A percentile compares a stretch with the other conserved stretches of the same genome.
Conservation (phyloP, 1,140 invertebrate genomes). For the Drosophila nannoptera region DNA sequence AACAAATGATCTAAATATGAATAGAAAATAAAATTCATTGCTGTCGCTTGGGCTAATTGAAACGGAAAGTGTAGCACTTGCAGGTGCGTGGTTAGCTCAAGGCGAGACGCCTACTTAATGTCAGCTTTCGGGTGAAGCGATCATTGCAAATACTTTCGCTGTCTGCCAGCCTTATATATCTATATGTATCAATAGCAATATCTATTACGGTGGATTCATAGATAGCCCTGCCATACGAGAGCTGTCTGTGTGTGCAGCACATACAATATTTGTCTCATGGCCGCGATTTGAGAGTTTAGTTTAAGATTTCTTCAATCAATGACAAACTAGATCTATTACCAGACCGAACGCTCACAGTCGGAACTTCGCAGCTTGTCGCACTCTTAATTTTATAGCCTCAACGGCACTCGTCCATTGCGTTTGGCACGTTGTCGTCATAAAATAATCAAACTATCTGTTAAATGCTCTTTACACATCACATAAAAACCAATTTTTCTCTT, state of each 20-base stretch:
- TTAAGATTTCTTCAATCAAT: constrained; percentile 15
- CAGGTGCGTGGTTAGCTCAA: constrained; percentile 37
- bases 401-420: constrained; percentile 40
- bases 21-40: constrained; percentile 1
- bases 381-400: constrained; percentile 1
- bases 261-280: constrained; percentile 38
- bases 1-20: not conserved
- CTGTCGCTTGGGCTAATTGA: constrained; percentile 38
- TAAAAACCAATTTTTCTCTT: constrained; percentile 25
- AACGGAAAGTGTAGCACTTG: constrained; percentile 45
- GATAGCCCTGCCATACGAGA: too few relatives aligned
- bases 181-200: not conserved
- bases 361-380: constrained; percentile 2
- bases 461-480: constrained; percentile 65
- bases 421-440: constrained; percentile 68
- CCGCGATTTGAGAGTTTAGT: constrained; percentile 2
- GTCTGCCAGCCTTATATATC: not conserved
- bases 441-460: constrained; percentile 69
- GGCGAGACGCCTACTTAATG: constrained; percentile 62
- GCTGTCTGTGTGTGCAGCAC: not conserved
- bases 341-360: too few relatives aligned
- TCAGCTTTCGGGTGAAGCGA: constrained; percentile 56
- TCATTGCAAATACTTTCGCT: constrained; percentile 51
- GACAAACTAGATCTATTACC: constrained; percentile 9
- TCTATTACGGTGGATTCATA: too few relatives aligned